phyloP scores from a whole-genome alignment of 2,113 vertebrate genomes.

The Oncorhynchus keta region DNA sequence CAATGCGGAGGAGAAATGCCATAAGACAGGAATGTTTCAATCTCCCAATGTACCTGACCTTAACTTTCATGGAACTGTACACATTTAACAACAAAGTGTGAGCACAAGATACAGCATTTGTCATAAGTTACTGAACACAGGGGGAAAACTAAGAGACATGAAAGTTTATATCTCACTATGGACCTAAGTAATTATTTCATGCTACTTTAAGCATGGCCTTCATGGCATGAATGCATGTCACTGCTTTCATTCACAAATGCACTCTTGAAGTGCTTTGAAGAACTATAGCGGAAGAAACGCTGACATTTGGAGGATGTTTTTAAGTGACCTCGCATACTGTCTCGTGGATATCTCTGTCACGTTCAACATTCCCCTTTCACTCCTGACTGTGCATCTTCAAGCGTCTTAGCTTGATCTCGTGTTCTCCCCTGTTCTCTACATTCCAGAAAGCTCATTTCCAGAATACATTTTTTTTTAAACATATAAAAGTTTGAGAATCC shows the following conservation, averaged over 20 bases:
- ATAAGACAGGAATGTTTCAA: too few species aligned
- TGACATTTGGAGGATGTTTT: constrained; percentile 45
- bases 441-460: constrained; percentile 34
- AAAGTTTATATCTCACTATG: too few species aligned
- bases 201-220: neutral
- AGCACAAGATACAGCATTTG: too few species aligned
- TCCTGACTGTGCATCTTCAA: constrained; percentile 27
- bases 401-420: constrained; percentile 18
- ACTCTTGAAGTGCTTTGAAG: constrained; percentile 43
- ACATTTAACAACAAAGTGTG: too few species aligned
- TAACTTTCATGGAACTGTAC: too few species aligned
- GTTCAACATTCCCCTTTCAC: constrained; percentile 30
- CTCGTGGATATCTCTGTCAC: constrained; percentile 9
- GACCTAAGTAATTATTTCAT: too few species aligned
- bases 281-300: constrained; percentile 30
- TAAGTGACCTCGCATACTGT: constrained; percentile 31
- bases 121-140: too few species aligned
- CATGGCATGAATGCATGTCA: constrained; percentile 1
- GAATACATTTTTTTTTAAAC: constrained; percentile 52
- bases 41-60: too few species aligned
- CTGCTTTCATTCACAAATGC: constrained; percentile 12
- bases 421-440: neutral
- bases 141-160: too few species aligned
- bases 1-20: too few species aligned
- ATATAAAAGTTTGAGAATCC: constrained; percentile 60